A percentile compares a stretch with the other conserved stretches of the same genome.
phyloP scores from a whole-genome alignment of 2,888 invertebrate genomes.

The Noctua pronuba region DNA sequence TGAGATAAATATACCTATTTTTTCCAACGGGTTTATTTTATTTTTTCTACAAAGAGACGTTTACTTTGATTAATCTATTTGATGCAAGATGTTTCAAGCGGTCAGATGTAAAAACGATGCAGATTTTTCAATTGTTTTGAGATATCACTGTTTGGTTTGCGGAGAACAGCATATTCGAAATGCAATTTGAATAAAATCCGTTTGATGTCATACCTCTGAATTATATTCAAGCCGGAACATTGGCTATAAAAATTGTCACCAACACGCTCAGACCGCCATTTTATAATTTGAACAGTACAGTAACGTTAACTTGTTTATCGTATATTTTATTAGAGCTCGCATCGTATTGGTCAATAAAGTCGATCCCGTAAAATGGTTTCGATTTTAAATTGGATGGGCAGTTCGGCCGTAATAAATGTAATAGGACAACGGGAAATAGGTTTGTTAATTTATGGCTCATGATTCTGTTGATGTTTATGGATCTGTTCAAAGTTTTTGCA shows the following conservation, averaged over 20 bases:
- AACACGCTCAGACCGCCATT: conserved; percentile 70
- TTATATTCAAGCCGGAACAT: conserved; percentile 27
- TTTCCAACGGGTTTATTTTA: no score
- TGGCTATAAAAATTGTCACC: conserved; percentile 59
- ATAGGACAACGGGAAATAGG: conserved; percentile 56
- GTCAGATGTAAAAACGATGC: no score
- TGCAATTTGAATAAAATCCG: conserved; percentile 53
- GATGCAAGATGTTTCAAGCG: no score
- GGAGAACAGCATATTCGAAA: conserved; percentile 25
- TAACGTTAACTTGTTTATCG: conserved; percentile 76
- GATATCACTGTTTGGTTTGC: not conserved
- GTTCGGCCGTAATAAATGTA: conserved; percentile 59
- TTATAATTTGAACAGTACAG: conserved; percentile 77
- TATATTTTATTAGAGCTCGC: conserved; percentile 79
- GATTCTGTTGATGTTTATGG: conserved; percentile 37
- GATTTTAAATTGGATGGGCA: conserved; percentile 73
- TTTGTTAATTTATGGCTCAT: conserved; percentile 44
- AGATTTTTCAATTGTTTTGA: not conserved
- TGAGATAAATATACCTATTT: no score
- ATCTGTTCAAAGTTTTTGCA: conserved; percentile 4
- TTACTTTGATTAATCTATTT: no score
- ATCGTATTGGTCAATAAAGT: conserved; percentile 77
- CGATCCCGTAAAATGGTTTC: conserved; percentile 73
- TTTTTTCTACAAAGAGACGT: no score
- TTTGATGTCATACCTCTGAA: conserved; percentile 46